Conservation (phyloP, 2,888 invertebrate species). For the Ischnus inquisitorius region DNA sequence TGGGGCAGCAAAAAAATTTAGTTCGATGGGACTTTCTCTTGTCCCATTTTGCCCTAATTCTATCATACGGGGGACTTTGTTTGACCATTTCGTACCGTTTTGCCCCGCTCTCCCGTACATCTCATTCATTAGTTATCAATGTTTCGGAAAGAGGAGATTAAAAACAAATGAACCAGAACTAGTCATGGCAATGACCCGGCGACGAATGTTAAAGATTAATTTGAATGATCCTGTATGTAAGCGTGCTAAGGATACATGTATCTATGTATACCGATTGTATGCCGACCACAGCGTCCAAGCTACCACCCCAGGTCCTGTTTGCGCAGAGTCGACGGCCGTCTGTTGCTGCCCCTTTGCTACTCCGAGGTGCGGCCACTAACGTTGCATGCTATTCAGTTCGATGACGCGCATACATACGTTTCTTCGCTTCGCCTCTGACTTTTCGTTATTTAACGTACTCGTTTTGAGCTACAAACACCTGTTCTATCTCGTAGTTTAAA, state of each 20-base stretch:
- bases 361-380: constrained; percentile 34
- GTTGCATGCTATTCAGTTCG: constrained; percentile 7
- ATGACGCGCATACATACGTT: neutral
- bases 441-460: neutral
- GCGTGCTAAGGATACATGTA: constrained; percentile 71
- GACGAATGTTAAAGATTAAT: neutral
- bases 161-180: too few species aligned
- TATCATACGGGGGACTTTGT: too few species aligned
- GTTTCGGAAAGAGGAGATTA: too few species aligned
- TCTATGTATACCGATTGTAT: constrained; percentile 15
- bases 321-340: constrained; percentile 75
- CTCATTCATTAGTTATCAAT: too few species aligned
- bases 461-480: neutral
- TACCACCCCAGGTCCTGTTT: constrained; percentile 69
- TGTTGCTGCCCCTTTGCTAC: constrained; percentile 42
- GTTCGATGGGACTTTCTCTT: too few species aligned
- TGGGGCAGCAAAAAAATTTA: too few species aligned
- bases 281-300: constrained; percentile 5
- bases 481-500: too few species aligned
- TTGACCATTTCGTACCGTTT: too few species aligned
- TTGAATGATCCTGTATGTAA: neutral
- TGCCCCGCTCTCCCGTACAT: too few species aligned
- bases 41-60: too few species aligned
- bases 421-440: neutral
- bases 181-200: too few species aligned